Percentiles rank a stretch among this genome's conserved stretches.
Evolutionary conservation across 2,888 invertebrate genomes (phyloP).

Genomic region (Napeogenes sylphis): DNA sequence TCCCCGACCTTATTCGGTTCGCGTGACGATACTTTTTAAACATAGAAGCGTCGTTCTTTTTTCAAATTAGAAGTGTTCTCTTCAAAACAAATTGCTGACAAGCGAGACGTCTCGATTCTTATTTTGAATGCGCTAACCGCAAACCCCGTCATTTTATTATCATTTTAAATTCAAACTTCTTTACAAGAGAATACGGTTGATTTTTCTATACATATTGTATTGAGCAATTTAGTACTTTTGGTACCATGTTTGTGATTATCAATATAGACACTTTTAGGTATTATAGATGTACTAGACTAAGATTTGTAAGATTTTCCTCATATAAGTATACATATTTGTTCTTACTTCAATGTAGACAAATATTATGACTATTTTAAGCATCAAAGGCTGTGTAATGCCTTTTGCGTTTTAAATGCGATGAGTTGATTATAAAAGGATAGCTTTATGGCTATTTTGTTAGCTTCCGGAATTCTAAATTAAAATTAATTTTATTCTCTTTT

Average conservation of each 20-base stretch:
- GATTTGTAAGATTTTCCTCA: too few species aligned
- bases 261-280: too few species aligned
- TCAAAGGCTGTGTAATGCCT: constrained; percentile 49
- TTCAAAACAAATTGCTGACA: constrained; percentile 78
- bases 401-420: constrained; percentile 67
- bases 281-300: too few species aligned
- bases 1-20: constrained; percentile 45
- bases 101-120: constrained; percentile 67
- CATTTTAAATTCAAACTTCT: constrained; percentile 35
- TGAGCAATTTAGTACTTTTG: neutral
- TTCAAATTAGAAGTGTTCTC: constrained; percentile 75
- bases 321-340: too few species aligned
- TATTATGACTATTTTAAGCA: too few species aligned
- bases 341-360: too few species aligned
- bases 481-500: neutral
- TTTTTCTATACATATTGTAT: constrained; percentile 21
- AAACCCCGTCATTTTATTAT: constrained; percentile 25
- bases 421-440: constrained; percentile 66
- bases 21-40: constrained; percentile 75
- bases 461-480: constrained; percentile 18
- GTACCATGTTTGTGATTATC: constrained; percentile 15
- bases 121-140: constrained; percentile 64
- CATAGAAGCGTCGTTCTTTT: constrained; percentile 72
- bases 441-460: constrained; percentile 31
- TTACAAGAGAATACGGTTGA: constrained; percentile 22